Percentiles rank a stretch among this genome's conserved stretches.
phyloP scores from a whole-genome alignment of 2,888 invertebrate genomes.

The Drosophila paracracens region DNA sequence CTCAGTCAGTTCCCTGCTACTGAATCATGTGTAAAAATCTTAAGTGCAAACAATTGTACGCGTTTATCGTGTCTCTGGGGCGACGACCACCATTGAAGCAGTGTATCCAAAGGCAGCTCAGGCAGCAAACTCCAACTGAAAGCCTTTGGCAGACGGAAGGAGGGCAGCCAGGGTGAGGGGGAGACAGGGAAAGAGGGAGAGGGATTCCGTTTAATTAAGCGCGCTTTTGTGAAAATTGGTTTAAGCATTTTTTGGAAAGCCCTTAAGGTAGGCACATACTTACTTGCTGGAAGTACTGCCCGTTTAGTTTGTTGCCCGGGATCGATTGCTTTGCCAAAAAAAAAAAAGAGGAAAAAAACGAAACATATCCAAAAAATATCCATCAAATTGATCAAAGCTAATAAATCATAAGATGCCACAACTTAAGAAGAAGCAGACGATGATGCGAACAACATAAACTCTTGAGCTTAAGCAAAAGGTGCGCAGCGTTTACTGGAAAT shows the following conservation, averaged over 20 bases:
- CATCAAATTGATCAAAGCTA: constrained; percentile 83
- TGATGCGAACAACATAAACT: constrained; percentile 22
- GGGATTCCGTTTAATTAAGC: constrained; percentile 80
- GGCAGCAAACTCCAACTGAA: constrained; percentile 4
- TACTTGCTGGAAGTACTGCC: constrained; percentile 32
- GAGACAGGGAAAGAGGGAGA: neutral
- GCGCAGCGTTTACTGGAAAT: constrained; percentile 69
- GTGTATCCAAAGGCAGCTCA: constrained; percentile 13
- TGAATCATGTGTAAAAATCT: constrained; percentile 85
- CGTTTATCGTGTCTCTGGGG: constrained; percentile 83
- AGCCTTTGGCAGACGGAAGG: constrained; percentile 11
- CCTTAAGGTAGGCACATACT: constrained; percentile 65
- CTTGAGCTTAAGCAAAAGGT: constrained; percentile 38
- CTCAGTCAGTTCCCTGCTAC: constrained; percentile 57
- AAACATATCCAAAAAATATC: constrained; percentile 59
- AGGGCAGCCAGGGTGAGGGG: constrained; percentile 36
- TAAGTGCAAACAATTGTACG: constrained; percentile 85
- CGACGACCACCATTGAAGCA: constrained; percentile 82
- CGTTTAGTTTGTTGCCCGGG: constrained; percentile 11
- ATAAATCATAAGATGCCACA: constrained; percentile 81
- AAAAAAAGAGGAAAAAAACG: neutral
- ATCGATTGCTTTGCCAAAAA: constrained; percentile 60
- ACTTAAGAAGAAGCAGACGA: constrained; percentile 17
- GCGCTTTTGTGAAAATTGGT: constrained; percentile 73
- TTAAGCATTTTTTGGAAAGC: constrained; percentile 78